Evolutionary conservation across 2,888 invertebrate genomes (phyloP).

Genomic region (Drosophila sordidapex): DNA sequence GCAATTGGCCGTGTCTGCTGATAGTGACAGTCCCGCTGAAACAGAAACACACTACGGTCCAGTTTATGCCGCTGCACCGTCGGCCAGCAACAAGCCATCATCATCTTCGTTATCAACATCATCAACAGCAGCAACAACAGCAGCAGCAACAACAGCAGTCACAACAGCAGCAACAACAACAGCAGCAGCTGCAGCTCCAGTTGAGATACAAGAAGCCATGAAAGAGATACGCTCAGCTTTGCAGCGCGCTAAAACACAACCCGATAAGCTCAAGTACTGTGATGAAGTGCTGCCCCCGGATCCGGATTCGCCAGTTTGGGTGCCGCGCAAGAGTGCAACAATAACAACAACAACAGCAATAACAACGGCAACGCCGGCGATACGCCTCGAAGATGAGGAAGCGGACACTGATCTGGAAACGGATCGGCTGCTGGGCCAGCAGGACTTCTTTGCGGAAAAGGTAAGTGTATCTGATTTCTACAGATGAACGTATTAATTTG

Average conservation of each 20-base stretch:
- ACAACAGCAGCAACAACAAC: not conserved
- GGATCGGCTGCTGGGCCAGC: conserved; percentile 97
- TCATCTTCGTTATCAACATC: conserved; percentile 1
- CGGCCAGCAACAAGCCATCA: conserved; percentile 8
- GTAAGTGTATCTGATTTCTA: conserved; percentile 47
- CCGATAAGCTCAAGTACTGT: conserved; percentile 83
- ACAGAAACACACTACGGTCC: conserved; percentile 72
- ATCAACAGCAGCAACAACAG: conserved; percentile 78
- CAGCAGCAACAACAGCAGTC: not conserved
- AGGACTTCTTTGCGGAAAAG: conserved; percentile 93
- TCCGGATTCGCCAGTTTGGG: conserved; percentile 84
- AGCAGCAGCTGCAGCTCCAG: conserved; percentile 86
- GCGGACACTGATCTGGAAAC: conserved; percentile 99
- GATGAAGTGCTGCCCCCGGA: conserved; percentile 82
- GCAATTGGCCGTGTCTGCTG: conserved; percentile 13
- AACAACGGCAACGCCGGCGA: conserved; percentile 3
- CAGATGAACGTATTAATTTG: not conserved
- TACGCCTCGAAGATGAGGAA: conserved; percentile 88
- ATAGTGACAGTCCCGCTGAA: conserved; percentile 37
- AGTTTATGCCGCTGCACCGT: conserved; percentile 72
- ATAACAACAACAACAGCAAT: conserved; percentile 8
- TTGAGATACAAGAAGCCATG: conserved; percentile 88
- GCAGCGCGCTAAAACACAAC: conserved; percentile 86
- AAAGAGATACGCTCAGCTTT: conserved; percentile 93
- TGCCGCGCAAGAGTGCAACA: conserved; percentile 77